Conservation (phyloP, 1,140 invertebrate genomes). For the Pectinophora gossypiella region DNA sequence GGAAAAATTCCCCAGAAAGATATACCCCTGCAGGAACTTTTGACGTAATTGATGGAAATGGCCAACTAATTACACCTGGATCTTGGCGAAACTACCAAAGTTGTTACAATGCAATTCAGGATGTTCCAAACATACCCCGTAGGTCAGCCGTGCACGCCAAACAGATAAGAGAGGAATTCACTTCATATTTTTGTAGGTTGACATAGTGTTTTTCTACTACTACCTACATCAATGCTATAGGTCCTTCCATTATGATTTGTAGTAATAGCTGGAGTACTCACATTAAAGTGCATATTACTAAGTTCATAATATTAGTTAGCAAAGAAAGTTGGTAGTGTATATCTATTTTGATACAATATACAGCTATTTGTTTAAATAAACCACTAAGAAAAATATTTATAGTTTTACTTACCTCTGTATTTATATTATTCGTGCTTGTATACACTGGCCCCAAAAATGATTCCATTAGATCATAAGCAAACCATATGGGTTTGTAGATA, state of each 20-base stretch:
- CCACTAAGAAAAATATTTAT: background rate
- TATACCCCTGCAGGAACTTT: conserved; percentile 21
- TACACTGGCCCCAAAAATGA: conserved; percentile 23
- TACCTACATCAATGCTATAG: no score
- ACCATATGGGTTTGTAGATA: conserved; percentile 38
- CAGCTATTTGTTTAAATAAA: no score
- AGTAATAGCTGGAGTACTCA: no score
- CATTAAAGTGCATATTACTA: no score
- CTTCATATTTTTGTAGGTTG: conserved; percentile 15
- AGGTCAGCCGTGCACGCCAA: conserved; percentile 14
- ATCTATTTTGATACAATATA: no score
- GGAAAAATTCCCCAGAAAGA: conserved; percentile 17
- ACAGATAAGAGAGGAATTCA: conserved; percentile 22
- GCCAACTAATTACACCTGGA: conserved; percentile 9
- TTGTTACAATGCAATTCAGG: conserved; percentile 10
- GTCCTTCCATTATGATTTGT: no score
- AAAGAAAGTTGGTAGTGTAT: no score
- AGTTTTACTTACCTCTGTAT: conserved; percentile 8
- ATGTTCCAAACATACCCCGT: conserved; percentile 10
- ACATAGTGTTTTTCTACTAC: no score
- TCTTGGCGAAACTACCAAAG: conserved; percentile 12
- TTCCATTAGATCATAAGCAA: conserved; percentile 36
- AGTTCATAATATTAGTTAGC: no score
- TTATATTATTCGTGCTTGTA: no score
- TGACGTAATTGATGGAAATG: conserved; percentile 13